phyloP scores from a whole-genome alignment of 1,140 invertebrate genomes.

The Drosophila ambigua region DNA sequence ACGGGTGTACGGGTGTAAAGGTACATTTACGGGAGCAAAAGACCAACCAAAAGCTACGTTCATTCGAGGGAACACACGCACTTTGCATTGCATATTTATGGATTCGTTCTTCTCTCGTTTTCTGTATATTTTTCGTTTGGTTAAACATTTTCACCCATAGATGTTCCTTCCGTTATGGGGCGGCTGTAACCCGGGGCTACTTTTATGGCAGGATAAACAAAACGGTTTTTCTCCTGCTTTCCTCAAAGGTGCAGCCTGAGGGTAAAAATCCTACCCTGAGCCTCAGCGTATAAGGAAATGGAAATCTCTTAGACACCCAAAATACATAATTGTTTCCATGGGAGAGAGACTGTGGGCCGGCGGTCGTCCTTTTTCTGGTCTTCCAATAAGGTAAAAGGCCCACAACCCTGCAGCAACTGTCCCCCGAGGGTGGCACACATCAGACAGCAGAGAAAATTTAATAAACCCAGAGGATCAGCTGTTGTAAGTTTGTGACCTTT shows the following conservation, averaged over 20 bases:
- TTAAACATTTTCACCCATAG: conserved; percentile 26
- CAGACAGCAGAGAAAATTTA: conserved; percentile 48
- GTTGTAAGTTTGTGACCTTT: conserved; percentile 56
- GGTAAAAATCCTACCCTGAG: conserved; percentile 46
- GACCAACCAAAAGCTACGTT: conserved; percentile 3
- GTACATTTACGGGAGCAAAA: conserved; percentile 3
- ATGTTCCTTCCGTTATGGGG: conserved; percentile 31
- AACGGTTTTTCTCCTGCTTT: conserved; percentile 29
- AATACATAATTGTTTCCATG: conserved; percentile 73
- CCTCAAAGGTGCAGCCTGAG: conserved; percentile 33
- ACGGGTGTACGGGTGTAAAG: not conserved
- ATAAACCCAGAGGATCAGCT: conserved; percentile 71
- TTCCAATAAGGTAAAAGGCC: conserved; percentile 62
- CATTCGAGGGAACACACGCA: conserved; percentile 22
- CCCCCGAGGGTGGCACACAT: conserved; percentile 57
- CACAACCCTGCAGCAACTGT: conserved; percentile 67
- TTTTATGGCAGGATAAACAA: conserved; percentile 57
- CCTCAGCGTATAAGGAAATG: conserved; percentile 5
- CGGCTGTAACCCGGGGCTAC: conserved; percentile 28
- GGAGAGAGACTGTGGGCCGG: conserved; percentile 26
- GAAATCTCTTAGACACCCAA: conserved; percentile 36
- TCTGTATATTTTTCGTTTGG: not conserved
- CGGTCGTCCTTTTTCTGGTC: conserved; percentile 28
- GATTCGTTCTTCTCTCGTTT: conserved; percentile 24
- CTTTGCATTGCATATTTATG: conserved; percentile 68